Evolutionary conservation across 1,140 invertebrate species (phyloP).

Genomic region (Trichomalopsis sarcophagae): DNA sequence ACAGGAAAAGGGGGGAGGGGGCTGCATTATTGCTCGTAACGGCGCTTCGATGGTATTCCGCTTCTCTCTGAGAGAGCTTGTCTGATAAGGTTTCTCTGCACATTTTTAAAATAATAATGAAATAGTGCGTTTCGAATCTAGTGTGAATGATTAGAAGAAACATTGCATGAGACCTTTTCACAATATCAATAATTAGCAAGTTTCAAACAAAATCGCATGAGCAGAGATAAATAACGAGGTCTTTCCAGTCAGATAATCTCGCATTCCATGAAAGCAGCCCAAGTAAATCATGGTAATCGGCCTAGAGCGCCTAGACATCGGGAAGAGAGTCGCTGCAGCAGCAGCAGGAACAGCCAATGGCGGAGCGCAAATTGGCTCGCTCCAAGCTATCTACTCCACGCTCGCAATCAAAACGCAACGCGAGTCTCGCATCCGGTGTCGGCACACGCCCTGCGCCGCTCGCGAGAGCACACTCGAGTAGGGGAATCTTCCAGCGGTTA

Average conservation of each 20-base stretch:
- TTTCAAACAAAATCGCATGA: no score
- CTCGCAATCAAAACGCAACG: slow-evolving; percentile 43
- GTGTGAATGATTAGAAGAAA: no score
- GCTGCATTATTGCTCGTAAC: not conserved
- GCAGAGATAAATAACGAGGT: not conserved
- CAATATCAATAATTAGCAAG: no score
- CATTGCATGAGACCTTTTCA: no score
- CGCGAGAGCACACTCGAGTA: slow-evolving; percentile 11
- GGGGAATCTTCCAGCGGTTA: slow-evolving; percentile 28
- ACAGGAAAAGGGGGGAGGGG: no score
- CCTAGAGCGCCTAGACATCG: not conserved
- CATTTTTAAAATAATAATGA: not conserved
- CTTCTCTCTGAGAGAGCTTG: not conserved
- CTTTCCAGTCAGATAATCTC: not conserved
- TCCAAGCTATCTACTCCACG: not conserved
- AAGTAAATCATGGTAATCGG: slow-evolving; percentile 11
- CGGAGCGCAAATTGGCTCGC: slow-evolving; percentile 27
- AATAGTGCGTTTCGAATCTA: no score
- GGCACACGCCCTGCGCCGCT: not conserved
- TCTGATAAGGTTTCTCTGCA: not conserved
- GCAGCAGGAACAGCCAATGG: slow-evolving; percentile 7
- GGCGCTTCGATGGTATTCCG: not conserved
- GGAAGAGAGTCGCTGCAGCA: not conserved
- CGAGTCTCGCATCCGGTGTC: not conserved
- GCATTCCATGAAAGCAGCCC: not conserved